Evolutionary conservation across 2,797 vertebrate genomes (phyloP), one percentile per base, ranked within the genome.

Genomic region (Botia almorhae): DNA sequence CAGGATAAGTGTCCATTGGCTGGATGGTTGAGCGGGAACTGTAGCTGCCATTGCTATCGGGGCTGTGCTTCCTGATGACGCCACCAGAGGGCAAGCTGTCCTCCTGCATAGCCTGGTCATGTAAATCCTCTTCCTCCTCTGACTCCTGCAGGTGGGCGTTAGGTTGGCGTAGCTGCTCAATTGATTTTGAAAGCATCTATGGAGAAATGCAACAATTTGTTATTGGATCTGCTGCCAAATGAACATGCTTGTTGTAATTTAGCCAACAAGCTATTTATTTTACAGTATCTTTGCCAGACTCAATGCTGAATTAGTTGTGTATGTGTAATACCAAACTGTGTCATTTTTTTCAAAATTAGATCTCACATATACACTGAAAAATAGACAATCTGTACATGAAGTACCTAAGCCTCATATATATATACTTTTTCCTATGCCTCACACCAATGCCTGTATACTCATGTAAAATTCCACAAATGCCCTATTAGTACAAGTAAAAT

Each of bases 141-240:
- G 96, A 96, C 87, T 99, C 98, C 85, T 97, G 96, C 88, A 98
- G 94, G 90, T 98, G 96, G 86, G 91, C 91, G 80, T 86, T 96
- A 79, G 97, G 96, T 93, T 97, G 96, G 91, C 97, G 96, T 86
- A 99, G 93, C 93, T 98, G 97, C 92, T 98, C 98, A 61, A 98
- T 98, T 87, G 98, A 98, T 92, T 98, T 97, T 67, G 97, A 98
- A 84, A 99, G 95, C 92, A 98, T 96, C 98, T 99, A 94, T 77
- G 92, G 84, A 89, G 51, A 36, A 50, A 36, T 43, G 2, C 23
- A 51, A 16, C 0, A 2, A 68, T 48, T 73, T 80, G 26, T 36
- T 63, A 36, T 17, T 33, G 5, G 26, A 61, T 7, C 36, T 26
- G 33, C 17, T 60, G 39, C 29, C 51, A 58, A 4, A 5, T 3